Conservation (phyloP, 2,797 vertebrate species). For the Decapterus maruadsi region DNA sequence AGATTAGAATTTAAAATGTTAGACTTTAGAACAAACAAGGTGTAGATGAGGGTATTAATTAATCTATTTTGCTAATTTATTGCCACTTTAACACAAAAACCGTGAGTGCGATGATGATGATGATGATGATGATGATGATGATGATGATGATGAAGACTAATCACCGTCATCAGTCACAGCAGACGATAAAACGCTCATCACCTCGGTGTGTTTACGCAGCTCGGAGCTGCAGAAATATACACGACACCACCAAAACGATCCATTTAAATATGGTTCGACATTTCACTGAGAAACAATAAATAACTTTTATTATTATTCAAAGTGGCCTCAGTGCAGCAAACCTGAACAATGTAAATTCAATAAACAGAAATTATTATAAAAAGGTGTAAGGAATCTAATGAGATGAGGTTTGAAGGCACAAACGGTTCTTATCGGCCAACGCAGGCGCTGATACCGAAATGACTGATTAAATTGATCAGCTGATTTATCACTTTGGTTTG, state of each 20-base stretch:
- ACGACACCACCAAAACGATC: not conserved
- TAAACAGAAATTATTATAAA: too few relatives aligned
- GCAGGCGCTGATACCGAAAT: too few relatives aligned
- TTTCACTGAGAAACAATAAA: too few relatives aligned
- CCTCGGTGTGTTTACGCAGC: not conserved
- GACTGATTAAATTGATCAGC: too few relatives aligned
- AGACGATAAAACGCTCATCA: not conserved
- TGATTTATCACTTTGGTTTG: not conserved
- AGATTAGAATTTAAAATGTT: not conserved
- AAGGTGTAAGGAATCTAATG: too few relatives aligned
- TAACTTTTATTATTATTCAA: too few relatives aligned
- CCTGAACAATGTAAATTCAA: too few relatives aligned
- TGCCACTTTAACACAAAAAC: not conserved
- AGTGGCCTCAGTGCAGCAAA: too few relatives aligned
- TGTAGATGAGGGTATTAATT: not conserved
- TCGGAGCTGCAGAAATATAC: not conserved
- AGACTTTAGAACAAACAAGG: too few relatives aligned
- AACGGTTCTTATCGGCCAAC: too few relatives aligned
- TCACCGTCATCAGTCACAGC: conserved; percentile 17
- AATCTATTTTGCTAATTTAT: not conserved
- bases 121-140: not conserved
- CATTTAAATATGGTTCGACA: not conserved
- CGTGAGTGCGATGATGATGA: not conserved
- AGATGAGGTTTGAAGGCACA: too few relatives aligned
- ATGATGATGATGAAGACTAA: not conserved